A percentile compares a stretch with the other conserved stretches of the same genome.
Conservation (phyloP, 2,888 invertebrate species). For the Tiliacea aurago region DNA sequence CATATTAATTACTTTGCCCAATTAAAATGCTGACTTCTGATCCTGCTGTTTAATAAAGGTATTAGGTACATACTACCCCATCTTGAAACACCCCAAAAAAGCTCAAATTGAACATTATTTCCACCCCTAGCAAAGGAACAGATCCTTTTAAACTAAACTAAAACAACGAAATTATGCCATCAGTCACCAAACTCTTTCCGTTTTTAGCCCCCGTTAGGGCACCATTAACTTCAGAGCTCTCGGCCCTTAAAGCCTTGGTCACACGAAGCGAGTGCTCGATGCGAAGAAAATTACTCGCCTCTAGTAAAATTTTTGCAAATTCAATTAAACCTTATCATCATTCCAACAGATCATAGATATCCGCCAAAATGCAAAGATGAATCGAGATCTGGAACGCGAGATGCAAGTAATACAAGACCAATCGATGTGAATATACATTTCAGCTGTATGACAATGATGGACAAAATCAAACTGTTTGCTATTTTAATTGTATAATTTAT, state of each 20-base stretch:
- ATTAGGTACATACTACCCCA: not conserved
- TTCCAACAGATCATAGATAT: too few relatives aligned
- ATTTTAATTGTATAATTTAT: too few relatives aligned
- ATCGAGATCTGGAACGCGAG: too few relatives aligned
- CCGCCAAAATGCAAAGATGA: too few relatives aligned
- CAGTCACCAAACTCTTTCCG: conserved; percentile 65
- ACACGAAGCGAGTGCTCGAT: conserved; percentile 1
- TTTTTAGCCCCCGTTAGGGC: conserved; percentile 69
- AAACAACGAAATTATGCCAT: conserved; percentile 63
- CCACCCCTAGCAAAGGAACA: conserved; percentile 13
- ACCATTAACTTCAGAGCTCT: conserved; percentile 69
- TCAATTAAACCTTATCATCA: too few relatives aligned
- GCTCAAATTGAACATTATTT: conserved; percentile 33
- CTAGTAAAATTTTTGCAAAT: not conserved
- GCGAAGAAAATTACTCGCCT: not conserved
- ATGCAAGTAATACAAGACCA: too few relatives aligned
- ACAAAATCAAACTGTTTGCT: too few relatives aligned
- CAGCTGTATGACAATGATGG: too few relatives aligned
- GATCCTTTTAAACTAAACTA: conserved; percentile 58
- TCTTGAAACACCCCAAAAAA: conserved; percentile 15
- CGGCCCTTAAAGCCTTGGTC: conserved; percentile 33
- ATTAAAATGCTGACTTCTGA: not conserved
- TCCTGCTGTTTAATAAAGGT: not conserved
- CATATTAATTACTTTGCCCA: not conserved
- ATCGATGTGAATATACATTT: too few relatives aligned